Evolutionary conservation across 30 jellyfish, hydroid and myxozoan species (phyloP).

Genomic region (Turritopsis dohrnii): DNA sequence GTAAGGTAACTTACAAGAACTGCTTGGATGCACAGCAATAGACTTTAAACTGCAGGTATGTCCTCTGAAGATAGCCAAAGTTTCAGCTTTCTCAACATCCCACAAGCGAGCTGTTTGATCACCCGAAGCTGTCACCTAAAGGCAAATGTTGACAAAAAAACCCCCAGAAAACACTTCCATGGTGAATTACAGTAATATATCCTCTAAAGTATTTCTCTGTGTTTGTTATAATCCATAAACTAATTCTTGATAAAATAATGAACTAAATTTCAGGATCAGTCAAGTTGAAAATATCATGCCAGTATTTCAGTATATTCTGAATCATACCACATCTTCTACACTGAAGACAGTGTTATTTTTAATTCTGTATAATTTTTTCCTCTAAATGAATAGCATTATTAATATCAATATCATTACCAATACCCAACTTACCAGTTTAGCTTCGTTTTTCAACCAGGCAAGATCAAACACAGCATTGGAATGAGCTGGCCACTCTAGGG

Average conservation of each 20-base stretch:
- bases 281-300: too few species aligned
- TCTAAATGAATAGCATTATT: too few species aligned
- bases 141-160: not conserved
- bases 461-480: slow-evolving; percentile 96
- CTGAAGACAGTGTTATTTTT: too few species aligned
- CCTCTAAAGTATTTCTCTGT: not conserved
- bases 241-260: too few species aligned
- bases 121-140: slow-evolving; percentile 91
- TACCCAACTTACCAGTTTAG: slow-evolving; percentile 58
- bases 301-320: too few species aligned
- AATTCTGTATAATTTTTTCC: too few species aligned
- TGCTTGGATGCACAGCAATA: slow-evolving; percentile 54
- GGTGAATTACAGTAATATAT: not conserved
- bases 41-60: slow-evolving; percentile 93
- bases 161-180: not conserved
- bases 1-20: slow-evolving; percentile 26
- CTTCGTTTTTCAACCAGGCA: slow-evolving; percentile 85
- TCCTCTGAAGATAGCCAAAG: slow-evolving; percentile 89
- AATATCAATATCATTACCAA: too few species aligned
- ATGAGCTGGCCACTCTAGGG: slow-evolving; percentile 96
- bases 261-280: too few species aligned
- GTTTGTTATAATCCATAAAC: too few species aligned
- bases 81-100: slow-evolving; percentile 88
- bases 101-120: slow-evolving; percentile 96
- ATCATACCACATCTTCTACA: too few species aligned